A percentile compares a stretch with the other conserved stretches of the same genome.
phyloP scores from a whole-genome alignment of 2,797 vertebrate genomes.

The Pampus argenteus region DNA sequence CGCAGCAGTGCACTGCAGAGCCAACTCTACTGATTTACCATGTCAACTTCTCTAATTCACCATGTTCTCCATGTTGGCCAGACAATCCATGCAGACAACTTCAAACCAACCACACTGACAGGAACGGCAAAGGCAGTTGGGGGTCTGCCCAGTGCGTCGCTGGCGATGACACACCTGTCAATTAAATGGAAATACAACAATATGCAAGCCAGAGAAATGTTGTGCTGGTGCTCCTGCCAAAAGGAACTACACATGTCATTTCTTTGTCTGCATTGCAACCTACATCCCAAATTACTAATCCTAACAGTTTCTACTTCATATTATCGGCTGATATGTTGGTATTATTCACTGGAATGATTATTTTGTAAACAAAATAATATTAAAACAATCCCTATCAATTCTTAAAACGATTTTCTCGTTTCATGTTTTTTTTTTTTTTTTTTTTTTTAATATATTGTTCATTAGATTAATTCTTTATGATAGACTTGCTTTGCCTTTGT shows the following conservation, averaged over 20 bases:
- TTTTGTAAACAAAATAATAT: conserved; percentile 9
- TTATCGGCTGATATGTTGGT: conserved; percentile 21
- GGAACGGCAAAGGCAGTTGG: conserved; percentile 74
- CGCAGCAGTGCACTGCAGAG: conserved; percentile 58
- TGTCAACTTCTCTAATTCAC: conserved; percentile 85
- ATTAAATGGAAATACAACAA: conserved; percentile 75
- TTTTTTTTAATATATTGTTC: conserved; percentile 11
- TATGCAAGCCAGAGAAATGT: conserved; percentile 68
- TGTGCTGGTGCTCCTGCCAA: conserved; percentile 65
- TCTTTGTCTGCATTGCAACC: conserved; percentile 64
- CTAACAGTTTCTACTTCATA: conserved; percentile 28
- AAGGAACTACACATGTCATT: conserved; percentile 50
- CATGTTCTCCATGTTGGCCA: conserved; percentile 83
- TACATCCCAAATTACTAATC: conserved; percentile 53
- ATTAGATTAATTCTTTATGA: conserved; percentile 13
- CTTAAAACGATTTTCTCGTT: conserved; percentile 3
- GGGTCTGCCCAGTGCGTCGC: conserved; percentile 78
- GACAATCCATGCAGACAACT: conserved; percentile 82
- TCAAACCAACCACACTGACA: conserved; percentile 78
- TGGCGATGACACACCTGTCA: conserved; percentile 83
- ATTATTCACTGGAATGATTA: conserved; percentile 5
- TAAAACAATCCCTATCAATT: conserved; percentile 9
- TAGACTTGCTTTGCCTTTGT: background rate
- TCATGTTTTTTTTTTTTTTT: too few species aligned
- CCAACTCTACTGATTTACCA: conserved; percentile 82